Evolutionary conservation across 2,888 invertebrate species (phyloP).

Genomic region (Ormyrus nitidulus): DNA sequence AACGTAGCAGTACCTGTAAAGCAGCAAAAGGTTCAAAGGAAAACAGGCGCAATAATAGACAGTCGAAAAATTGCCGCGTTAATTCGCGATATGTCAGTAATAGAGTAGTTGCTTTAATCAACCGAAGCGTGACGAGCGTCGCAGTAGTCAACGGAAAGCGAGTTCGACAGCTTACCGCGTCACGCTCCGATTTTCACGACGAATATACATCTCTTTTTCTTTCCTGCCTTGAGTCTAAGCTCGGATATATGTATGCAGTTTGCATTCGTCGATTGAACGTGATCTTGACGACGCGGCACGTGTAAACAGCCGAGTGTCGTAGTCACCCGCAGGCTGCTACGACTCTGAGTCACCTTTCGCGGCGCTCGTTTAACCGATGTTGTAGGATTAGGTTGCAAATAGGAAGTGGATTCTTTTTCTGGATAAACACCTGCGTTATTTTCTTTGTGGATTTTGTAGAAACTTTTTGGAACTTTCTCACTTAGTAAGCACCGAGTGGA

Average conservation of each 20-base stretch:
- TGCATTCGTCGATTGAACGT: background rate
- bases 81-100: too few relatives aligned
- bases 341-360: too few relatives aligned
- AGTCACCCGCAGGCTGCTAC: too few relatives aligned
- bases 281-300: slow-evolving; percentile 1
- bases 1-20: too few relatives aligned
- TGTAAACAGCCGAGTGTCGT: background rate
- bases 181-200: slow-evolving; percentile 36
- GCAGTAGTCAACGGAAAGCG: slow-evolving; percentile 10
- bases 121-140: slow-evolving; percentile 10
- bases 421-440: too few relatives aligned
- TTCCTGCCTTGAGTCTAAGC: background rate
- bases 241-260: background rate
- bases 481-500: background rate
- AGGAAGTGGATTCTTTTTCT: too few relatives aligned
- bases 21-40: too few relatives aligned
- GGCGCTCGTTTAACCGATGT: too few relatives aligned
- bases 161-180: slow-evolving; percentile 31
- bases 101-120: background rate
- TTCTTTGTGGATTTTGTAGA: too few relatives aligned
- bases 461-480: background rate
- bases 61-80: too few relatives aligned
- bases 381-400: too few relatives aligned
- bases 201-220: slow-evolving; percentile 1
- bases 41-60: too few relatives aligned